Percentiles rank a stretch among this genome's conserved stretches.
Conservation (phyloP, 1,140 invertebrate species). For the Rhyacophila brunnea region DNA sequence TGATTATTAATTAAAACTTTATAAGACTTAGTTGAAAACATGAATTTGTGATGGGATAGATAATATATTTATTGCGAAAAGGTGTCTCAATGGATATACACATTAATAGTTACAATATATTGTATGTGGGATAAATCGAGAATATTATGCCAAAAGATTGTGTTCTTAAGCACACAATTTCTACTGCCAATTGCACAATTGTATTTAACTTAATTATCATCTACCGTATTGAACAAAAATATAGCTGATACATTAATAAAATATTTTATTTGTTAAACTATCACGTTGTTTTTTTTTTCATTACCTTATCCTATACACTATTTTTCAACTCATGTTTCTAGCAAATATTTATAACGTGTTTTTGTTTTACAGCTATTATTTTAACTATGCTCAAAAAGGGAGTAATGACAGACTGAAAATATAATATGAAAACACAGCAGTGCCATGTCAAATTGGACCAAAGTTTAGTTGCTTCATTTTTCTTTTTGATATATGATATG, state of each 20-base stretch:
- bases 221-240: constrained; percentile 29
- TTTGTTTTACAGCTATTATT: no score
- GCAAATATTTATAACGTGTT: no score
- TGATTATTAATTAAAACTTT: constrained; percentile 13
- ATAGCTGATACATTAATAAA: constrained; percentile 34
- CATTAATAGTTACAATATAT: background rate
- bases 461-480: no score
- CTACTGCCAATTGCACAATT: constrained; percentile 36
- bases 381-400: no score
- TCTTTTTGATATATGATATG: no score
- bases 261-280: constrained; percentile 34
- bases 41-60: background rate
- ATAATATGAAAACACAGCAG: no score
- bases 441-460: no score
- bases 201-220: constrained; percentile 33
- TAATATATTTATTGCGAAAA: background rate
- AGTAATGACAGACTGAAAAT: no score
- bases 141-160: constrained; percentile 34
- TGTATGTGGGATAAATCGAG: constrained; percentile 6
- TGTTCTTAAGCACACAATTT: constrained; percentile 33
- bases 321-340: no score
- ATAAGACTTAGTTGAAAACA: constrained; percentile 13
- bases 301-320: background rate
- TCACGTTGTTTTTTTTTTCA: background rate
- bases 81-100: background rate